Percentiles rank a stretch among this genome's conserved stretches.
Evolutionary conservation across 2,113 vertebrate species (phyloP).

Genomic region (Zeus faber): DNA sequence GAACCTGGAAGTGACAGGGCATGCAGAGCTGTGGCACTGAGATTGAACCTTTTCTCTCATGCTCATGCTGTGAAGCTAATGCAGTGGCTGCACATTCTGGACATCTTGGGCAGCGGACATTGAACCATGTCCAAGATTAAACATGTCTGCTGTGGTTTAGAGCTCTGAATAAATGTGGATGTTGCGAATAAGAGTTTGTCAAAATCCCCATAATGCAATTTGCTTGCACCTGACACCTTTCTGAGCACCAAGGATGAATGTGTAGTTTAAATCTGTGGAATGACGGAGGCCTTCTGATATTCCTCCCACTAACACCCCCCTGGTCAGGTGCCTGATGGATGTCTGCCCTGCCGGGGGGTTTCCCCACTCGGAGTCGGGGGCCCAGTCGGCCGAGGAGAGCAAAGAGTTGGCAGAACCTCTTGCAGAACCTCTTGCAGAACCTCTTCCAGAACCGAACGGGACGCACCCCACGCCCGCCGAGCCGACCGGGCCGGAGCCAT

Average conservation of each 20-base stretch:
- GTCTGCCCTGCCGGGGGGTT: conserved; percentile 9
- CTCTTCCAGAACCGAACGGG: neutral
- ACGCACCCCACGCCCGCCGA: neutral
- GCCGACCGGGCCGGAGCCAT: neutral
- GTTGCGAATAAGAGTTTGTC: neutral
- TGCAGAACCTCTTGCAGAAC: conserved; percentile 11
- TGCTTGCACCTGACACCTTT: too few species aligned
- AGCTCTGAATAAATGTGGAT: neutral
- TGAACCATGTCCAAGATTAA: too few species aligned
- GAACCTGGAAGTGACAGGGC: too few species aligned
- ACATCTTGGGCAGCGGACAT: too few species aligned
- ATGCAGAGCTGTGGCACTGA: too few species aligned
- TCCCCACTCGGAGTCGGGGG: neutral
- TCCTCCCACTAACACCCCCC: neutral
- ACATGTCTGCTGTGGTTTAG: too few species aligned
- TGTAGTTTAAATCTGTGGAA: neutral
- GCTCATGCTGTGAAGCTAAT: too few species aligned
- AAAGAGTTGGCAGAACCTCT: neutral
- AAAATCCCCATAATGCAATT: too few species aligned
- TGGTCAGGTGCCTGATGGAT: conserved; percentile 37
- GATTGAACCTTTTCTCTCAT: too few species aligned
- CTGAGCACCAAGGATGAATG: conserved; percentile 3
- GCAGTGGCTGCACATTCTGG: too few species aligned
- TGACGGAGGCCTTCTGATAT: conserved; percentile 6
- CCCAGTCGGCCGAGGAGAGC: neutral